Evolutionary conservation across 2,797 vertebrate genomes (phyloP).

Genomic region (Zalophus californianus): DNA sequence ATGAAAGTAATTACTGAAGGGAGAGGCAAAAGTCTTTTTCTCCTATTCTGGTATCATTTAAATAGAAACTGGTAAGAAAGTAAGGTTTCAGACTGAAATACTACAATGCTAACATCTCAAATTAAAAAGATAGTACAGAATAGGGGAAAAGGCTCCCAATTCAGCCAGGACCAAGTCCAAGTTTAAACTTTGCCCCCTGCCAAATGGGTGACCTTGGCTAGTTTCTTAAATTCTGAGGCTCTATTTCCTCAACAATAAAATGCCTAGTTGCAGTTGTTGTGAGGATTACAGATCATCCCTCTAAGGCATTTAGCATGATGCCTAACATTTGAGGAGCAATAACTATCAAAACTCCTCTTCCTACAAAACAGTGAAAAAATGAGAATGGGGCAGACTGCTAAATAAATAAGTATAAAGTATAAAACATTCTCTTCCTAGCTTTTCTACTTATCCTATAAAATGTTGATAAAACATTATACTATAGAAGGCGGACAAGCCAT

Average conservation of each 20-base stretch:
- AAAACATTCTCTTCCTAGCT: conserved; percentile 8
- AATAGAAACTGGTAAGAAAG: conserved; percentile 15
- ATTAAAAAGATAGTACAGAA: not conserved
- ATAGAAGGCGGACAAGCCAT: not conserved
- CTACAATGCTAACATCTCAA: not conserved
- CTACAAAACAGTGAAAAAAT: conserved; percentile 38
- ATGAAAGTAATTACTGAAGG: not conserved
- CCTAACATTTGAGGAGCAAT: not conserved
- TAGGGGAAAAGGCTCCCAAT: not conserved
- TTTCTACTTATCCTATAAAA: conserved; percentile 37
- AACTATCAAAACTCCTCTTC: not conserved
- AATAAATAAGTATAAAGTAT: not conserved
- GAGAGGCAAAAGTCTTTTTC: not conserved
- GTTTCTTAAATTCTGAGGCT: conserved; percentile 5
- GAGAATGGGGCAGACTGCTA: not conserved
- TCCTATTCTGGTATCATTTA: not conserved
- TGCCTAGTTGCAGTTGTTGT: not conserved
- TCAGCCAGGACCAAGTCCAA: not conserved
- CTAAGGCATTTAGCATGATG: not conserved
- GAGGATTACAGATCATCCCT: conserved; percentile 6
- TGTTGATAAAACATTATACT: not conserved
- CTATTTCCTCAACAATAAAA: conserved; percentile 2
- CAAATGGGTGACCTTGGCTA: not conserved
- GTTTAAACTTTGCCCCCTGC: not conserved
- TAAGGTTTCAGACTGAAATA: conserved; percentile 27